A percentile compares a stretch with the other conserved stretches of the same genome.
Evolutionary conservation across 2,797 vertebrate species (phyloP).

Genomic region (Tachyglossus aculeatus): DNA sequence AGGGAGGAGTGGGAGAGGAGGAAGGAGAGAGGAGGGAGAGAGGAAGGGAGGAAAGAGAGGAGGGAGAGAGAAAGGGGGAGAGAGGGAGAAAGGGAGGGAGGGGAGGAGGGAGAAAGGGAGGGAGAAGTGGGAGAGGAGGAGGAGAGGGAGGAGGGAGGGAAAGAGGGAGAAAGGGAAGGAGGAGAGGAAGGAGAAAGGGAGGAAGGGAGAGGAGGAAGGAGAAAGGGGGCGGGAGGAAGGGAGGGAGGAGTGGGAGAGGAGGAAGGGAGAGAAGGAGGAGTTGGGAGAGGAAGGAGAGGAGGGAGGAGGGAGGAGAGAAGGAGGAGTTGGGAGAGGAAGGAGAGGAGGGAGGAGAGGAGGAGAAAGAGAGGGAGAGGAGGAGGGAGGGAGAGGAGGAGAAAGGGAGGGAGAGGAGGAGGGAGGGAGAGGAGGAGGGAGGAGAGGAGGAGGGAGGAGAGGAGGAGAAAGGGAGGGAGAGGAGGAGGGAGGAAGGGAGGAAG

Average conservation of each 20-base stretch:
- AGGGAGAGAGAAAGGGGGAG: no score
- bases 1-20: not conserved
- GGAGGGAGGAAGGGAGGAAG: not conserved
- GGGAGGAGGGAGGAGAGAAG: not conserved
- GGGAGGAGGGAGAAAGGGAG: no score
- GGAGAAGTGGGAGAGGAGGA: no score
- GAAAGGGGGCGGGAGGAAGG: not conserved
- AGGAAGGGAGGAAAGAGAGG: not conserved
- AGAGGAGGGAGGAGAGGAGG: not conserved
- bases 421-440: not conserved
- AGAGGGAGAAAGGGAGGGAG: no score
- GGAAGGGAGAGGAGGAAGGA: no score
- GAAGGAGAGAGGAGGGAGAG: not conserved
- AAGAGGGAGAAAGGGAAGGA: no score
- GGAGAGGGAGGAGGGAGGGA: no score
- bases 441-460: not conserved
- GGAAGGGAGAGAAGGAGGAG: not conserved
- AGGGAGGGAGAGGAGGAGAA: not conserved
- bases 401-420: not conserved
- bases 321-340: not conserved
- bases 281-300: not conserved
- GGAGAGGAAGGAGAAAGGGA: no score
- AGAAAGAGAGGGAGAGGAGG: not conserved
- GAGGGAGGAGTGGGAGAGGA: not conserved
- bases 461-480: not conserved